Evolutionary conservation across 2,888 invertebrate species (phyloP).

Genomic region (Euzetes globulus): DNA sequence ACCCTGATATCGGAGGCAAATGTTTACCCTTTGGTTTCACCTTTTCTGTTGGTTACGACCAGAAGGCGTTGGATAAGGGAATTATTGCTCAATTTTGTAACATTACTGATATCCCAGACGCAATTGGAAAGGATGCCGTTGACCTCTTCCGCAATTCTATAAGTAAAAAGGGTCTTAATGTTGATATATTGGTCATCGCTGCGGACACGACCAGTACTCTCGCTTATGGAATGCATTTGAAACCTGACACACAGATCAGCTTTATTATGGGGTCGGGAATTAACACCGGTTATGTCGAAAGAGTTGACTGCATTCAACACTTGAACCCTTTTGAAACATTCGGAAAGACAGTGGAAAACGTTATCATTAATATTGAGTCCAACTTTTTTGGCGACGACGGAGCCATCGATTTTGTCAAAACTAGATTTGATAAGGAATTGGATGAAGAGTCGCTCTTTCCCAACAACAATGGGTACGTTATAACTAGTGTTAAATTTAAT

Average conservation of each 20-base stretch:
- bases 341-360: constrained; percentile 46
- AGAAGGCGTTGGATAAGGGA: constrained; percentile 63
- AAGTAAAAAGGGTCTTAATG: constrained; percentile 48
- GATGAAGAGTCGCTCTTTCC: constrained; percentile 63
- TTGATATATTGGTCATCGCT: constrained; percentile 64
- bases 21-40: constrained; percentile 59
- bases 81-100: constrained; percentile 49
- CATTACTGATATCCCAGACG: too few species aligned
- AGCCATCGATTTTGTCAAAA: constrained; percentile 65
- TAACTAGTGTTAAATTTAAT: background rate
- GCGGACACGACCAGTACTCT: constrained; percentile 64
- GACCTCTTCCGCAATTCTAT: constrained; percentile 59
- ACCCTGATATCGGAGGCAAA: background rate
- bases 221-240: constrained; percentile 61
- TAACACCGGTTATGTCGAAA: constrained; percentile 73
- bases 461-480: constrained; percentile 63
- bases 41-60: constrained; percentile 74
- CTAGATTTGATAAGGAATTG: constrained; percentile 62
- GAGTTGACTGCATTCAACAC: constrained; percentile 57
- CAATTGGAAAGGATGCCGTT: constrained; percentile 57
- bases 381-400: constrained; percentile 78
- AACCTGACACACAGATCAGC: constrained; percentile 60
- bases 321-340: constrained; percentile 25
- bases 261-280: constrained; percentile 72
- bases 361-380: constrained; percentile 71